A percentile compares a stretch with the other conserved stretches of the same genome.
Conservation (phyloP, 2,888 invertebrate species). For the Leistus spinibarbis region DNA sequence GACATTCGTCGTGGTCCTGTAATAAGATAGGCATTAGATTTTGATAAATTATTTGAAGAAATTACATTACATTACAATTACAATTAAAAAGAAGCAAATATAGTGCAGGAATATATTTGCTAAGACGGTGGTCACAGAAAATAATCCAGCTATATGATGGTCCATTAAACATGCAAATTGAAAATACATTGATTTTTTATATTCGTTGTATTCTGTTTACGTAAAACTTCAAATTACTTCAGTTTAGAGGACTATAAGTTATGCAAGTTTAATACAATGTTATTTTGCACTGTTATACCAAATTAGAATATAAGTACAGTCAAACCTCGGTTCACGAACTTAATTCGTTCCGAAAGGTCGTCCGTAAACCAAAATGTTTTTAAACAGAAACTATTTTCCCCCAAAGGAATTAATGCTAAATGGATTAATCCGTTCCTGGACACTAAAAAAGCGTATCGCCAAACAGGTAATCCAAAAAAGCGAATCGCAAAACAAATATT, state of each 20-base stretch:
- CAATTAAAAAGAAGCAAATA: conserved; percentile 18
- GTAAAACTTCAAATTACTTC: background rate
- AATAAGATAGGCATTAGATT: conserved; percentile 46
- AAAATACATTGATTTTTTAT: background rate
- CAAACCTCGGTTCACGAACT: no score
- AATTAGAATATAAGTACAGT: background rate
- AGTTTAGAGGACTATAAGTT: conserved; percentile 8
- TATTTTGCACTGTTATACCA: conserved; percentile 24
- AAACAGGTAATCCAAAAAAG: no score
- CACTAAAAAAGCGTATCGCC: no score
- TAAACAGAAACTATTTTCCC: no score
- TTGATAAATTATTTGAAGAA: background rate
- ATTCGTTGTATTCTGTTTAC: background rate
- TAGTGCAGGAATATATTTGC: conserved; percentile 27
- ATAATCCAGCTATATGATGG: conserved; percentile 22
- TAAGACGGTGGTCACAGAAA: conserved; percentile 19
- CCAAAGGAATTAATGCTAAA: no score
- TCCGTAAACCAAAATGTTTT: no score
- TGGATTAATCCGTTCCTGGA: no score
- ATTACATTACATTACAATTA: background rate
- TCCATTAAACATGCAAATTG: background rate
- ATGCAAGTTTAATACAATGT: conserved; percentile 21
- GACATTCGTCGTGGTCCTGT: conserved; percentile 84
- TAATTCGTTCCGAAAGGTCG: no score
- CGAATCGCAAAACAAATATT: no score